A percentile compares a stretch with the other conserved stretches of the same genome.
phyloP scores from a whole-genome alignment of 1,140 invertebrate species.

The Drosophila pachea region DNA sequence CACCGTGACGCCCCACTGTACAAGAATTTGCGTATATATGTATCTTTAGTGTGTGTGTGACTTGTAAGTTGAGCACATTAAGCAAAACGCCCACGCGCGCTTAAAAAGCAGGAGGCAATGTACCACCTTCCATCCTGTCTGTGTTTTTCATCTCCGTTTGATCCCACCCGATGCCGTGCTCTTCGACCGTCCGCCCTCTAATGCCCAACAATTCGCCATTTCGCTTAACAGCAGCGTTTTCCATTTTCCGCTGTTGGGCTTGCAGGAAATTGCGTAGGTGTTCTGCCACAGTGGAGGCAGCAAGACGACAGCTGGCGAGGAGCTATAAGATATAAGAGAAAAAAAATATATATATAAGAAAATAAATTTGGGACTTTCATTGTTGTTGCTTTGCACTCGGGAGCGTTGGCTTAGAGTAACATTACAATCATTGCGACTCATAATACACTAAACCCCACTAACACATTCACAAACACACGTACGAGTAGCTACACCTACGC shows the following conservation, averaged over 20 bases:
- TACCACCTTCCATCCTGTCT: slow-evolving; percentile 40
- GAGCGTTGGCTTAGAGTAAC: slow-evolving; percentile 60
- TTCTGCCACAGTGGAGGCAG: slow-evolving; percentile 42
- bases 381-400: slow-evolving; percentile 48
- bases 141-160: slow-evolving; percentile 41
- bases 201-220: slow-evolving; percentile 28
- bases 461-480: slow-evolving; percentile 25
- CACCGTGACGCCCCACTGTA: slow-evolving; percentile 26
- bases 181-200: not conserved
- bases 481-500: slow-evolving; percentile 34
- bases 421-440: slow-evolving; percentile 53
- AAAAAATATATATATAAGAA: not conserved
- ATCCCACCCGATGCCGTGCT: not conserved
- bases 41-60: slow-evolving; percentile 4
- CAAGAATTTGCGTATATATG: not conserved
- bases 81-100: slow-evolving; percentile 45
- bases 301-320: slow-evolving; percentile 34
- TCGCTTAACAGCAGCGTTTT: slow-evolving; percentile 27
- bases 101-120: slow-evolving; percentile 32
- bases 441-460: slow-evolving; percentile 29
- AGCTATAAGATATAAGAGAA: slow-evolving; percentile 7
- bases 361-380: slow-evolving; percentile 1
- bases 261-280: slow-evolving; percentile 76
- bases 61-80: slow-evolving; percentile 50
- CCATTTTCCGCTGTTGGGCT: slow-evolving; percentile 66